phyloP scores from a whole-genome alignment of 92 coral and sea anemone species.

The Phenganax subtilis region DNA sequence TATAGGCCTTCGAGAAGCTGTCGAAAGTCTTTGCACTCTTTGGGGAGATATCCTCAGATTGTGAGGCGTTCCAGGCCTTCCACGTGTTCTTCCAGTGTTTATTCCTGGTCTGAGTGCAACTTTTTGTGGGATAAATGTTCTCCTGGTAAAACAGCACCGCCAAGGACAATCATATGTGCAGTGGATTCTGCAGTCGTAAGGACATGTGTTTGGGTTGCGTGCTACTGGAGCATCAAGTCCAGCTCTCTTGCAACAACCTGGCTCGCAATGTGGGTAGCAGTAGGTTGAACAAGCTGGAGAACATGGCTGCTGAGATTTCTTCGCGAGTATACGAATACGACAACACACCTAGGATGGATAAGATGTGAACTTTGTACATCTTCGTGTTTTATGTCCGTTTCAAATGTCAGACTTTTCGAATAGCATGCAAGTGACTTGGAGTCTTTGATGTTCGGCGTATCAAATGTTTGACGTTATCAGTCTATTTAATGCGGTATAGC shows the following conservation, averaged over 20 bases:
- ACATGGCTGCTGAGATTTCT: constrained; percentile 24
- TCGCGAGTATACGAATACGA: constrained; percentile 16
- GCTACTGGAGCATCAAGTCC: constrained; percentile 56
- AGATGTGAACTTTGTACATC: too few species aligned
- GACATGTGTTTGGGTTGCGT: constrained; percentile 51
- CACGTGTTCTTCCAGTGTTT: background rate
- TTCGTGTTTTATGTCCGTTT: too few species aligned
- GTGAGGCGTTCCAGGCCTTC: constrained; percentile 23
- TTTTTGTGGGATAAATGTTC: background rate
- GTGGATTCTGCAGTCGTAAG: constrained; percentile 59
- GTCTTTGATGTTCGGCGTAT: too few species aligned
- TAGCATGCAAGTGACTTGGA: too few species aligned
- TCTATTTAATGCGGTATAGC: too few species aligned
- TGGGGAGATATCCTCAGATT: background rate
- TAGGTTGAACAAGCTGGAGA: constrained; percentile 9
- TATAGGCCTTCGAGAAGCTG: background rate
- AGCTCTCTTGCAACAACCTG: constrained; percentile 23
- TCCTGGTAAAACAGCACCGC: constrained; percentile 58
- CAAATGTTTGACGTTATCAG: too few species aligned
- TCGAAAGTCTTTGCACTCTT: constrained; percentile 12
- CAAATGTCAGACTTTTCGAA: too few species aligned
- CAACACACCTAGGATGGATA: constrained; percentile 13
- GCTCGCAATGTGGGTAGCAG: constrained; percentile 11
- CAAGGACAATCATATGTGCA: constrained; percentile 73
- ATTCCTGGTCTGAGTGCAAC: background rate